Evolutionary conservation across 1,140 invertebrate species (phyloP).

Genomic region (Lordiphosa stackelbergi): DNA sequence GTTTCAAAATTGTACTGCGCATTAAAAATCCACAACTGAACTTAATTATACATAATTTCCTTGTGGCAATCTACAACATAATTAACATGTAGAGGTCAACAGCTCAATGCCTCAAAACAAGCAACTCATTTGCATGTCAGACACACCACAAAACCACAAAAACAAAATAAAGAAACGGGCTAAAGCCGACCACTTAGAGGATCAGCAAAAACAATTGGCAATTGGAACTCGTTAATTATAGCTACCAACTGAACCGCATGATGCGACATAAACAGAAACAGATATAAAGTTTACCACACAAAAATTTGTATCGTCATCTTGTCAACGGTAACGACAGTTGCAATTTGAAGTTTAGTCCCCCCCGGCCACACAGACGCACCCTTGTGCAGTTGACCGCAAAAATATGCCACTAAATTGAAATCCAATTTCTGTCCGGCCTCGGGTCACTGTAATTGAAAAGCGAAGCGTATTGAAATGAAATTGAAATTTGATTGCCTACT

Average conservation of each 20-base stretch:
- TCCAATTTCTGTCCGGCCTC: constrained; percentile 38
- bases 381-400: constrained; percentile 57
- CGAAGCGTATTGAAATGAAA: constrained; percentile 59
- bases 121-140: constrained; percentile 48
- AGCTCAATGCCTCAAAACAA: constrained; percentile 50
- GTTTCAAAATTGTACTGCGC: too few species aligned
- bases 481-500: constrained; percentile 52
- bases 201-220: constrained; percentile 17
- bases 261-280: constrained; percentile 18
- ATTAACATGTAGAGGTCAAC: constrained; percentile 42
- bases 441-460: constrained; percentile 50
- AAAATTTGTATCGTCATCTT: constrained; percentile 41
- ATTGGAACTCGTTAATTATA: constrained; percentile 49
- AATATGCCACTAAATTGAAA: constrained; percentile 53
- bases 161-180: constrained; percentile 17
- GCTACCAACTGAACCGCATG: constrained; percentile 25
- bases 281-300: constrained; percentile 18
- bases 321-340: constrained; percentile 24
- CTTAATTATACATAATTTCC: too few species aligned
- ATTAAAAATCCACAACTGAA: too few species aligned
- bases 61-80: constrained; percentile 15
- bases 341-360: neutral
- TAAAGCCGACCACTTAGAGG: constrained; percentile 29
- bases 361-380: neutral
- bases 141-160: constrained; percentile 15